A percentile compares a stretch with the other conserved stretches of the same genome.
Conservation (phyloP, 2,797 vertebrate species). For the Enteromius afrohamiltoni region DNA sequence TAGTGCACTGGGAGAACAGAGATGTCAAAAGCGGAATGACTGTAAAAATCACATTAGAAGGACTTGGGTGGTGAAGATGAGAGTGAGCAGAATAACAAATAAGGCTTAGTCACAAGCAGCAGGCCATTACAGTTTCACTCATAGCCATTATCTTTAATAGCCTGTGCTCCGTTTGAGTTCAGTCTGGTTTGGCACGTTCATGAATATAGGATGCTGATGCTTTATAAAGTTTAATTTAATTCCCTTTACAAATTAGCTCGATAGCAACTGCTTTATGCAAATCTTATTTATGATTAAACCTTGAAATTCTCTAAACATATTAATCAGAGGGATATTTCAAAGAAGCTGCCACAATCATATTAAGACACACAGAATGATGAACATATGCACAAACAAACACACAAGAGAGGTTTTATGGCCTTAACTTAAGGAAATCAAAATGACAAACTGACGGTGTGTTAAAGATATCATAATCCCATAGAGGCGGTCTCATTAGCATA, state of each 20-base stretch:
- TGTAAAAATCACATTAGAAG: slow-evolving; percentile 10
- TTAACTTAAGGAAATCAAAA: slow-evolving; percentile 63
- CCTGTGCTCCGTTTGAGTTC: slow-evolving; percentile 30
- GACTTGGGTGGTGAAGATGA: background rate
- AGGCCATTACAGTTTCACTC: slow-evolving; percentile 29
- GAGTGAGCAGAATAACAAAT: slow-evolving; percentile 41
- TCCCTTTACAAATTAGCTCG: slow-evolving; percentile 38
- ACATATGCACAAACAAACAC: slow-evolving; percentile 35
- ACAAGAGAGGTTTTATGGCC: slow-evolving; percentile 29
- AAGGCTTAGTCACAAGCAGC: slow-evolving; percentile 41
- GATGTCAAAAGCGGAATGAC: slow-evolving; percentile 1
- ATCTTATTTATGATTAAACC: slow-evolving; percentile 45
- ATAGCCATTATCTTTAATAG: slow-evolving; percentile 41
- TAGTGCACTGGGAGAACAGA: slow-evolving; percentile 13
- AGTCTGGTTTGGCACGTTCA: background rate
- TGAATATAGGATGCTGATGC: slow-evolving; percentile 9
- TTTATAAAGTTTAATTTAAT: slow-evolving; percentile 37
- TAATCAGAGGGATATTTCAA: slow-evolving; percentile 41
- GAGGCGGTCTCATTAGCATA: slow-evolving; percentile 64
- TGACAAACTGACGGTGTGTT: slow-evolving; percentile 59
- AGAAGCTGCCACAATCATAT: slow-evolving; percentile 29
- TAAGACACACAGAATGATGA: background rate
- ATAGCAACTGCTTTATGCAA: slow-evolving; percentile 22
- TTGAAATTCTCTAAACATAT: slow-evolving; percentile 45
- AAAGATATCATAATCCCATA: slow-evolving; percentile 71